Evolutionary conservation across 2,113 vertebrate species (phyloP).

Genomic region (Mustela nigripes): DNA sequence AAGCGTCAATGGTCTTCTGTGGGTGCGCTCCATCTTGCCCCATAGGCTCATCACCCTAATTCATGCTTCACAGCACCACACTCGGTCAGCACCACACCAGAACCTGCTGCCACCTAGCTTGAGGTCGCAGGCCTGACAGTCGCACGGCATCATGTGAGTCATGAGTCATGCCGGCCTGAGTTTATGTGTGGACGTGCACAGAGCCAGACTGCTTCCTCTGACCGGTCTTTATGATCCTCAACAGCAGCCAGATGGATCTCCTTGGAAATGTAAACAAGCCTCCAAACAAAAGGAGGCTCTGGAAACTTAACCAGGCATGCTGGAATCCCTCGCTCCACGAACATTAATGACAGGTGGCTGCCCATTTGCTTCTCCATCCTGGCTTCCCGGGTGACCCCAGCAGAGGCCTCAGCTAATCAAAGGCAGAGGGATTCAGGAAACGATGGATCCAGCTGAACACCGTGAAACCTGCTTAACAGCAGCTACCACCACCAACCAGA

Average conservation of each 20-base stretch:
- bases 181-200: background rate
- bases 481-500: background rate
- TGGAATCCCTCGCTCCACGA: background rate
- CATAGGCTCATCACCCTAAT: background rate
- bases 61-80: background rate
- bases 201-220: background rate
- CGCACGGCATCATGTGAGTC: background rate
- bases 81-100: background rate
- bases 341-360: background rate
- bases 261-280: background rate
- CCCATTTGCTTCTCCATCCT: background rate
- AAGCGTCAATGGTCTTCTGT: too few species aligned
- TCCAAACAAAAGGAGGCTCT: background rate
- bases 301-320: fast-evolving
- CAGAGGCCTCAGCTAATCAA: too few species aligned
- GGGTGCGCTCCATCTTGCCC: background rate
- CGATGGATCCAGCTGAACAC: background rate
- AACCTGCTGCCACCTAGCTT: background rate
- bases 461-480: background rate
- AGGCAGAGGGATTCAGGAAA: background rate
- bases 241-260: background rate
- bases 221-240: background rate
- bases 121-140: background rate
- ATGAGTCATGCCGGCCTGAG: background rate
- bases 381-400: background rate